Percentiles rank a stretch among this genome's conserved stretches.
These are phyloP conservation scores for Tetraneura akinire DNA, from an alignment of 1,140 invertebrate genomes.

Conservation along the genomic window DNA sequence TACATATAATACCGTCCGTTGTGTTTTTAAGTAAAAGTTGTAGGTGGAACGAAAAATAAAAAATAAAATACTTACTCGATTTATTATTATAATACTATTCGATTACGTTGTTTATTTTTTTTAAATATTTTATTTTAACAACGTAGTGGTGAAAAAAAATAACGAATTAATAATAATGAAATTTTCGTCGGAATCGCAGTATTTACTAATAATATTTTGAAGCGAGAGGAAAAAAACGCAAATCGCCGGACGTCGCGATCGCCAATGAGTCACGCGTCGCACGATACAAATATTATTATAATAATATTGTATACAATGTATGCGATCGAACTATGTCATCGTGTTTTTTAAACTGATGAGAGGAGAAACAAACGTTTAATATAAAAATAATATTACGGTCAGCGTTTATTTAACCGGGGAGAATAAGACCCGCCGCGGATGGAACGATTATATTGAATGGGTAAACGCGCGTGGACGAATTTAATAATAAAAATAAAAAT, in stretches of 20 bases:
- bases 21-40: not conserved
- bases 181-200: not conserved
- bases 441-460: too few species aligned
- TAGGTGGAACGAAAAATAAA: not conserved
- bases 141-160: not conserved
- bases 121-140: too few species aligned
- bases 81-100: not conserved
- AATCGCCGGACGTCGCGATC: not conserved
- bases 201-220: not conserved
- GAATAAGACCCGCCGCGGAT: too few species aligned
- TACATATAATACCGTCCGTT: slow-evolving; percentile 4
- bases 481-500: too few species aligned
- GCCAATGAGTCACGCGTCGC: not conserved
- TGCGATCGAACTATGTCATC: slow-evolving; percentile 1
- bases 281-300: not conserved
- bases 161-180: not conserved
- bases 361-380: too few species aligned
- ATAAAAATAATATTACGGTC: too few species aligned
- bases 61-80: not conserved
- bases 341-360: too few species aligned
- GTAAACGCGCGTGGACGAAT: too few species aligned
- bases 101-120: not conserved
- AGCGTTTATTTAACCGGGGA: too few species aligned
- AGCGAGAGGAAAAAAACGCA: not conserved
- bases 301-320: not conserved